These are phyloP conservation scores for Notarius lentiginosus DNA, from an alignment of 2,113 vertebrate genomes.

Conservation along the genomic window DNA sequence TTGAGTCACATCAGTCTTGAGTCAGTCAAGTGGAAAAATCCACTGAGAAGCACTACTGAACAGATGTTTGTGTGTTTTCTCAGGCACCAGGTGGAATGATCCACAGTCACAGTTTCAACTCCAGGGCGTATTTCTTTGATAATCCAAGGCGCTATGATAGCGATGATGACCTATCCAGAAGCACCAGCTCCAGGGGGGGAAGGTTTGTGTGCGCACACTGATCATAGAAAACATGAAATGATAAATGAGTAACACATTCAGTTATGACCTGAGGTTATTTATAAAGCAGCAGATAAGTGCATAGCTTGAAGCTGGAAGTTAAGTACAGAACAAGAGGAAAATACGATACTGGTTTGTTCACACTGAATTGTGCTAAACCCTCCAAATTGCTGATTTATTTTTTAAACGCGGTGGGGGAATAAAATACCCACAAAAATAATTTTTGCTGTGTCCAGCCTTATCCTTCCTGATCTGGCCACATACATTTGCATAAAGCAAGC, in stretches of 20 bases:
- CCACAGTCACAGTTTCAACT: conserved; percentile 90
- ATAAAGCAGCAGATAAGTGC: neutral
- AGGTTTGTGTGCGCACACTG: conserved; percentile 60
- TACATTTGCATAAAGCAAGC: no score
- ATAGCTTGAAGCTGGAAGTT: no score
- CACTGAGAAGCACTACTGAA: conserved; percentile 3
- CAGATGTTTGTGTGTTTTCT: conserved; percentile 27
- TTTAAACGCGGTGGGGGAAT: no score
- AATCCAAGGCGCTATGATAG: conserved; percentile 94
- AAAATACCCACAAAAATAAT: no score
- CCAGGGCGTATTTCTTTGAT: conserved; percentile 94
- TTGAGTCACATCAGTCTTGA: neutral
- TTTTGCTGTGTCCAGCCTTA: no score
- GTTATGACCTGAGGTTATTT: neutral
- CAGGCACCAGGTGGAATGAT: conserved; percentile 90
- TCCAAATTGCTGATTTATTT: no score
- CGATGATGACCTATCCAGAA: conserved; percentile 89
- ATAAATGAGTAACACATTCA: neutral
- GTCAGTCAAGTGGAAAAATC: conserved; percentile 26
- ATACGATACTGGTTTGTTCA: no score
- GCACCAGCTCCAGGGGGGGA: conserved; percentile 74
- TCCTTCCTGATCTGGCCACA: no score
- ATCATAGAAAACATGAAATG: neutral
- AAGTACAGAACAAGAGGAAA: no score
- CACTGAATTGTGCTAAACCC: no score